phyloP scores from a whole-genome alignment of 2,113 vertebrate genomes.

The Brachypteracias leptosomus region DNA sequence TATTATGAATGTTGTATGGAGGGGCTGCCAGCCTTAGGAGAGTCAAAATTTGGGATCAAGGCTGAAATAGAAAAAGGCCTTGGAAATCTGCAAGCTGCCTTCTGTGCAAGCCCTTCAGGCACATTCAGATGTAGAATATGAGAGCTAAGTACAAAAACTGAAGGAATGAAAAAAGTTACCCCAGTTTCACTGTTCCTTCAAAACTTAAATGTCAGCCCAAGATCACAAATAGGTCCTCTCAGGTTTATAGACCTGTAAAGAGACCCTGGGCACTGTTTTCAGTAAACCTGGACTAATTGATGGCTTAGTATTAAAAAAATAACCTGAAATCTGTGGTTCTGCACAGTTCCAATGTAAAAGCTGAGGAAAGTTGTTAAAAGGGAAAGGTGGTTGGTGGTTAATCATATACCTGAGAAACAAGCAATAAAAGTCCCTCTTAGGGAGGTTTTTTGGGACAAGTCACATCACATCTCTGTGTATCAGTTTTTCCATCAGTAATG shows the following conservation, averaged over 20 bases:
- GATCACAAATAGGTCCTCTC: background rate
- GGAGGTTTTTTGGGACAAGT: background rate
- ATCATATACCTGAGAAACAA: background rate
- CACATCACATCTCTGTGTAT: constrained; percentile 1
- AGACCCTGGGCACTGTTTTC: background rate
- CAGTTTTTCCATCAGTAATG: constrained; percentile 10
- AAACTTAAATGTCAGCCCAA: background rate
- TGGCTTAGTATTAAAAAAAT: background rate
- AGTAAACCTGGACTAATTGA: background rate
- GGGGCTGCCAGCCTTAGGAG: background rate
- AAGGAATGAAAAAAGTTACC: background rate
- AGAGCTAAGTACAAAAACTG: background rate
- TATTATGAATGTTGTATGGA: background rate
- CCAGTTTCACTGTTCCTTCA: background rate
- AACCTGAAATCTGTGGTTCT: background rate
- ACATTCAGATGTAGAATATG: background rate
- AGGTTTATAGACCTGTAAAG: constrained; percentile 11
- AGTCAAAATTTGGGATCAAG: background rate
- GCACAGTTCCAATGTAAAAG: background rate
- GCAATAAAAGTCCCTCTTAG: background rate
- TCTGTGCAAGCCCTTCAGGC: background rate
- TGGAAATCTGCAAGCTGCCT: background rate
- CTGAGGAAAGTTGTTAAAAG: background rate
- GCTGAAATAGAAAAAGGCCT: background rate
- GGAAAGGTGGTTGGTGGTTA: background rate